phyloP scores from a whole-genome alignment of 1,140 invertebrate genomes.

The Chrysomallon squamiferum region DNA sequence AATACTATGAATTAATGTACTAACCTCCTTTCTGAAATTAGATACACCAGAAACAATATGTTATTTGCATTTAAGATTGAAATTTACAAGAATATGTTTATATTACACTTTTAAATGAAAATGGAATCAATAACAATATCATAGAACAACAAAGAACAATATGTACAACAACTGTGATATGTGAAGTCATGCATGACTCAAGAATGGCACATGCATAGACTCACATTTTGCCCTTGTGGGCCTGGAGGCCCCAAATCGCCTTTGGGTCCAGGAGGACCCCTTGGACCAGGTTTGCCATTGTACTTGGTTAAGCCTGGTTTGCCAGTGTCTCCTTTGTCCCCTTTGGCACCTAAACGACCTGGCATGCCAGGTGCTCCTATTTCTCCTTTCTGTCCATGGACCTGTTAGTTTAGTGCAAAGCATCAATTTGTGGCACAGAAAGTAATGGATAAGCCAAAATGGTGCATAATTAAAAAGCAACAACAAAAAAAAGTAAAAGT shows the following conservation, averaged over 20 bases:
- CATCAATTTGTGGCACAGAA: background rate
- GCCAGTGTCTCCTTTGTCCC: slow-evolving; percentile 9
- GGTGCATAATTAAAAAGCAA: background rate
- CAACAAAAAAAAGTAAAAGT: background rate
- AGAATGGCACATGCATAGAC: slow-evolving; percentile 10
- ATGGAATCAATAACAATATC: too few species aligned
- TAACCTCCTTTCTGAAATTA: too few species aligned
- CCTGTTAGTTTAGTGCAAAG: background rate
- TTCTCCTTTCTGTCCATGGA: slow-evolving; percentile 21
- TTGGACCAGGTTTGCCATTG: slow-evolving; percentile 12
- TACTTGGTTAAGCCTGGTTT: slow-evolving; percentile 12
- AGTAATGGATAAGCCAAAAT: too few species aligned
- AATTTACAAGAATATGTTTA: too few species aligned
- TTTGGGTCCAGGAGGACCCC: slow-evolving; percentile 3
- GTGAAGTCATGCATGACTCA: background rate
- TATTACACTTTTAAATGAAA: too few species aligned
- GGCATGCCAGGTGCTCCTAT: slow-evolving; percentile 19
- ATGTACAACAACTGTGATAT: background rate
- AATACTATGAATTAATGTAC: too few species aligned
- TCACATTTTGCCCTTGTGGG: slow-evolving; percentile 15
- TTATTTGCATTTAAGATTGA: too few species aligned
- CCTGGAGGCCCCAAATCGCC: slow-evolving; percentile 17
- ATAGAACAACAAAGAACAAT: slow-evolving; percentile 2
- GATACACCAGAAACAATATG: too few species aligned
- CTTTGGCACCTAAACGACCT: slow-evolving; percentile 9